A percentile compares a stretch with the other conserved stretches of the same genome.
Conservation (phyloP, 2,113 vertebrate genomes). For the Nestor notabilis region DNA sequence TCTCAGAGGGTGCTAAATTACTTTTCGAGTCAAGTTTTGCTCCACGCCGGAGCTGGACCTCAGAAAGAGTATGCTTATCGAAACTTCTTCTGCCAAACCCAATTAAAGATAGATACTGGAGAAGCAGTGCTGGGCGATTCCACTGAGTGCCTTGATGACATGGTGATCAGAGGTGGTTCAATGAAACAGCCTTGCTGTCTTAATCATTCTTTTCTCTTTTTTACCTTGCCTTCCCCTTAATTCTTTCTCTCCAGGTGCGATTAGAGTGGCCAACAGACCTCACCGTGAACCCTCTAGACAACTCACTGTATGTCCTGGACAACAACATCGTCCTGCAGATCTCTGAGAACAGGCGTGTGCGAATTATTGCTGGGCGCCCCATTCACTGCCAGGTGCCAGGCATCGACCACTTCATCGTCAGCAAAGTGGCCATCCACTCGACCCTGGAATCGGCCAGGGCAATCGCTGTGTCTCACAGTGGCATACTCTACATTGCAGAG, state of each 20-base stretch:
- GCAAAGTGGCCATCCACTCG: conserved; percentile 89
- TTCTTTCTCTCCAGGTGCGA: conserved; percentile 81
- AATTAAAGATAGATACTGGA: background rate
- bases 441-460: conserved; percentile 92
- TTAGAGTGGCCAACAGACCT: conserved; percentile 98
- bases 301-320: conserved; percentile 95
- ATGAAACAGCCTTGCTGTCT: background rate
- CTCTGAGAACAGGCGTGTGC: conserved; percentile 87
- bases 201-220: background rate
- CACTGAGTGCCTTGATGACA: background rate
- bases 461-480: conserved; percentile 92
- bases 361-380: conserved; percentile 93
- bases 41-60: background rate
- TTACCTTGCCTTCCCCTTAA: background rate
- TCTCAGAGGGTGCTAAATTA: background rate
- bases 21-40: background rate
- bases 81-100: background rate
- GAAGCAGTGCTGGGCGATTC: background rate
- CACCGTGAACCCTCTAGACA: conserved; percentile 93
- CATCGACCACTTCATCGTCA: conserved; percentile 90
- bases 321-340: conserved; percentile 98
- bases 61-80: background rate
- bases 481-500: conserved; percentile 92
- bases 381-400: conserved; percentile 96
- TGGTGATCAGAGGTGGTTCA: background rate